Percentiles rank a stretch among this genome's conserved stretches.
Conservation (phyloP, 2,113 vertebrate species). For the Campylorhamphus procurvoides region DNA sequence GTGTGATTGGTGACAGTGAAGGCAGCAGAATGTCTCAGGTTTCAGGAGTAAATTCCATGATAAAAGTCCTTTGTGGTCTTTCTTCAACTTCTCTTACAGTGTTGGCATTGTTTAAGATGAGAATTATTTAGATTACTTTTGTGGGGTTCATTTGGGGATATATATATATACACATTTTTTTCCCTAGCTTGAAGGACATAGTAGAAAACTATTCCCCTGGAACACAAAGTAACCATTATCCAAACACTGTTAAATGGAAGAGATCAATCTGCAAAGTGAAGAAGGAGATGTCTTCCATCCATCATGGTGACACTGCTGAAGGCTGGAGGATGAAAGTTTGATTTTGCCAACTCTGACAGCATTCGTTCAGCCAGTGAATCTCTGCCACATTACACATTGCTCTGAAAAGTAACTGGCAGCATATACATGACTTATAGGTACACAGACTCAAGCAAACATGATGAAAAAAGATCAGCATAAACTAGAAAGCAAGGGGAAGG, state of each 20-base stretch:
- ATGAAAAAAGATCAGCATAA: neutral
- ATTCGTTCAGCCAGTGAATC: neutral
- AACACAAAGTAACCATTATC: neutral
- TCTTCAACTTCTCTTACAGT: neutral
- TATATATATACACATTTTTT: neutral
- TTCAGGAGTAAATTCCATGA: neutral
- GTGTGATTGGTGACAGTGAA: neutral
- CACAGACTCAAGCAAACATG: neutral
- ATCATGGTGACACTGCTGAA: neutral
- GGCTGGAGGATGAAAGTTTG: neutral
- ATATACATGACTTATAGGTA: neutral
- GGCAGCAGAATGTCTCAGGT: neutral
- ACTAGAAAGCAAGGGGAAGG: neutral
- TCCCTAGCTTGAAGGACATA: neutral
- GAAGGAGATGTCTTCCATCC: neutral
- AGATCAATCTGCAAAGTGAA: neutral
- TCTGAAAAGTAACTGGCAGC: neutral
- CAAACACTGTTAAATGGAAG: slow-evolving; percentile 10
- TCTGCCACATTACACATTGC: neutral
- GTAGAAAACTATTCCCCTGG: neutral
- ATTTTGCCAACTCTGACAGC: neutral
- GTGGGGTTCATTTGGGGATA: neutral
- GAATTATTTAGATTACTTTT: neutral
- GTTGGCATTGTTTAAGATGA: neutral
- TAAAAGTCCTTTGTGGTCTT: neutral